Evolutionary conservation across 2,113 vertebrate species (phyloP).

Genomic region (Puntigrus tetrazona): DNA sequence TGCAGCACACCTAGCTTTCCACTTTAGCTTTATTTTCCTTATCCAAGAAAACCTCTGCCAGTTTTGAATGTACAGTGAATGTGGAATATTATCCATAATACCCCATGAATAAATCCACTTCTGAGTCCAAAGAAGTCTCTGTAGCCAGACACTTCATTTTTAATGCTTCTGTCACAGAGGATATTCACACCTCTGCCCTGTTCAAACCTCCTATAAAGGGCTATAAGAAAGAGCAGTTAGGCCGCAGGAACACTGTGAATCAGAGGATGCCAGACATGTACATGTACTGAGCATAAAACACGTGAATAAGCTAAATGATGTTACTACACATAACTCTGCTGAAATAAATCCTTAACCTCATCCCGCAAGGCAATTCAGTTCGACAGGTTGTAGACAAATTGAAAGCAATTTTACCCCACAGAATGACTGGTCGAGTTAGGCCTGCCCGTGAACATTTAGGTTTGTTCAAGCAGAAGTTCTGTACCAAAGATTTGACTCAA

Average conservation of each 20-base stretch:
- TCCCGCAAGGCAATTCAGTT: not conserved
- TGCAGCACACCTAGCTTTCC: not conserved
- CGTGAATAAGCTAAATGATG: not conserved
- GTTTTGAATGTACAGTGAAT: conserved; percentile 29
- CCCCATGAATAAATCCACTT: conserved; percentile 22
- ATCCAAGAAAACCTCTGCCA: not conserved
- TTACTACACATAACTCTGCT: not conserved
- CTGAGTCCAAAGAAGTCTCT: conserved; percentile 53
- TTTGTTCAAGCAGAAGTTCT: not conserved
- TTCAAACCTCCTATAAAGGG: conserved; percentile 2
- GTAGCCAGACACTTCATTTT: conserved; percentile 52
- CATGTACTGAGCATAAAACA: not conserved
- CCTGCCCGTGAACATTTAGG: not conserved
- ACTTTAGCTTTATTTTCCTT: conserved; percentile 2
- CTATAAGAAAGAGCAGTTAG: not conserved
- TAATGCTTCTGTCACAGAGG: conserved; percentile 42
- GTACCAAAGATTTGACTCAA: not conserved
- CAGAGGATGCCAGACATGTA: not conserved
- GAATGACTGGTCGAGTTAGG: not conserved
- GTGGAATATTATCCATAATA: conserved; percentile 26
- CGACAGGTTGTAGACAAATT: not conserved
- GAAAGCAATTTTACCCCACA: not conserved
- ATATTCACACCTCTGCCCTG: conserved; percentile 13
- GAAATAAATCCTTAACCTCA: conserved; percentile 13
- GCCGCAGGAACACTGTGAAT: not conserved